phyloP scores from a whole-genome alignment of 2,888 invertebrate genomes.

The Biston betularia region DNA sequence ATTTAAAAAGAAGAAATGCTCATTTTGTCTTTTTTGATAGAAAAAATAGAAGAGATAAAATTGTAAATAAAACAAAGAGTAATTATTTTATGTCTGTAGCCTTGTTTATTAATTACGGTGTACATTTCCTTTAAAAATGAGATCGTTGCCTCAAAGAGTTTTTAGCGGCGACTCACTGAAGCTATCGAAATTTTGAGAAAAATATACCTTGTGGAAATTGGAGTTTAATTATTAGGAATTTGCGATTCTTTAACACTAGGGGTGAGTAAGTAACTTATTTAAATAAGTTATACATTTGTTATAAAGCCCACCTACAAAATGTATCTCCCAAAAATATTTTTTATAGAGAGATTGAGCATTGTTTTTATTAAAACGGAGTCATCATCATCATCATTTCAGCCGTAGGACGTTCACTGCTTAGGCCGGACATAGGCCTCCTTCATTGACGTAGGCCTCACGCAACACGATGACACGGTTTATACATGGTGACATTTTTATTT shows the following conservation, averaged over 20 bases:
- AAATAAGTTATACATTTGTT: background rate
- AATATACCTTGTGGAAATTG: background rate
- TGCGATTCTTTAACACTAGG: background rate
- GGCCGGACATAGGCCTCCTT: too few species aligned
- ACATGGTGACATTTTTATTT: too few species aligned
- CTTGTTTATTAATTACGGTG: slow-evolving; percentile 2
- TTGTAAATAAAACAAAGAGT: background rate
- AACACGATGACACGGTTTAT: too few species aligned
- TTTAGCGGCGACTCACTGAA: background rate
- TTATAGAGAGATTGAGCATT: too few species aligned
- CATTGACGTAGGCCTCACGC: too few species aligned
- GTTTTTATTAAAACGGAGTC: too few species aligned
- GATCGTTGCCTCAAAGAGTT: slow-evolving; percentile 3
- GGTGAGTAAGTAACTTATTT: background rate
- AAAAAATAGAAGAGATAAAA: background rate
- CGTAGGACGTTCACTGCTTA: too few species aligned
- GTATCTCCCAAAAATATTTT: background rate
- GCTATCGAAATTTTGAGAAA: background rate
- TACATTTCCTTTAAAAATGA: background rate
- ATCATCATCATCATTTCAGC: too few species aligned
- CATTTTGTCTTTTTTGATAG: background rate
- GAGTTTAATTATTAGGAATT: slow-evolving; percentile 1
- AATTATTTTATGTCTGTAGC: background rate
- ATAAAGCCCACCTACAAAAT: background rate
- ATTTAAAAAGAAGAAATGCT: too few species aligned